Evolutionary conservation across 2,113 vertebrate genomes (phyloP), one percentile per base, ranked within the genome.

Genomic region (Shinisaurus crocodilurus): DNA sequence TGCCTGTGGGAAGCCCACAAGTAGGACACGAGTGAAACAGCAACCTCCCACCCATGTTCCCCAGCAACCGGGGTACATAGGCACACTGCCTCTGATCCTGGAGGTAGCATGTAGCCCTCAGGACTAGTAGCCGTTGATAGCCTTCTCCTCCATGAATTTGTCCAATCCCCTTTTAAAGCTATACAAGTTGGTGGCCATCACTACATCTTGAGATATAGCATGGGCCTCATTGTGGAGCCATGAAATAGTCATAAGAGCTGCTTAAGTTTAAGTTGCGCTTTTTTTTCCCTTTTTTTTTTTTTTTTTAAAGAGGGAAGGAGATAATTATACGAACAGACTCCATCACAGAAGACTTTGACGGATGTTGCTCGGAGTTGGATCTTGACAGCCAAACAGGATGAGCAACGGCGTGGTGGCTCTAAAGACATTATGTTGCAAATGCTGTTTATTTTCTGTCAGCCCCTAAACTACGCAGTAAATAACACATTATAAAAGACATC

Each of bases 381-480:
- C 91, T 65, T 96, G 97, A 97, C 97, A 97, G 95, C 94, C 84
- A 89, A 94, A 95, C 7, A 89, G 94, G 91, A 97, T 96, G 97
- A 98, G 96, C 95, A 93, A 97, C 95, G 95, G 92, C 92, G 91
- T 25, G 82, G 25, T 82, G 93, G 90, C 60, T 88, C 95, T 96
- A 96, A 97, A 89, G 89, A 97, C 67, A 70, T 97, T 97, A 96
- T 88, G 74, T 70, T 96, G 96, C 94, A 97, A 97, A 96, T 94
- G 95, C 96, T 97, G 97, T 97, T 97, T 97, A 97, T 97, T 97
- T 96, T 92, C 97, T 97, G 97, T 97, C 97, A 96, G 93, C 93
- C n/a, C 95, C 92, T 93, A 90, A 95, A 97, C 94, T 96, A 77
- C 92, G 96, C 96, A 94, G 97, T 97, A 98, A 98, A 98, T 97